Evolutionary conservation across 64 coral and sea anemone species (phyloP), one percentile per base, ranked within the genome.

Genomic region (Dendrophyllia cribrosa): DNA sequence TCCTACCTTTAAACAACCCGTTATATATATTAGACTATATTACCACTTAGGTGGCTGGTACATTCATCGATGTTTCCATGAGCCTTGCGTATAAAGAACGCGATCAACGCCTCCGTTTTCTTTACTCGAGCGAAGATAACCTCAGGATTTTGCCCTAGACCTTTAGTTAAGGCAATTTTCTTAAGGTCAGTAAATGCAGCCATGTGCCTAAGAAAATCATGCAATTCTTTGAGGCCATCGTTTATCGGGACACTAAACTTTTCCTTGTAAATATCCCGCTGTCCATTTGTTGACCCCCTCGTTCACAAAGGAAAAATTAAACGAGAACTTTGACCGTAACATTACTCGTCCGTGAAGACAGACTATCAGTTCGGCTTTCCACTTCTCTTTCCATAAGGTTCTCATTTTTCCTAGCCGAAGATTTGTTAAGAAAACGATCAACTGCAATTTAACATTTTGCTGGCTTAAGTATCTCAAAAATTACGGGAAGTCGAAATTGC

Each of bases 161-260:
- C 73, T 78, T 89, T 77, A 9, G 52, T 64, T 62, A 44, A 66
- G 53, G 87, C 87, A 89, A 77, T 89, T 77, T 76, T 22, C 72
- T 89, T 89, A 23, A 89, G 58, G 11, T 60, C 59, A 11, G 87
- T 89, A 89, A 76, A 89, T 89, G 70, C 52, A 59, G 78, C 59
- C 87, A 89, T 6, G 43, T 89, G 87, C 74, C 78, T 89, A 10
- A 11, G 77, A 65, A 89, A 89, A 64, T 76, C 13, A 51, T 85
- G 60, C 20, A 66, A 85, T 4, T 66, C 81, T 47, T 85, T 85
- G 44, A 79, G 88, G 65, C 46, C 79, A 14, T 13, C 88, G 56
- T 78, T 63, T 23, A 90, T 78, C 46, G 88, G 74, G 25, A 90
- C 88, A 90, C 79, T 90, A 66, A 79, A 78, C 62, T 77, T 89